Conservation (phyloP, 2,888 invertebrate genomes). For the Meta bourneti region DNA sequence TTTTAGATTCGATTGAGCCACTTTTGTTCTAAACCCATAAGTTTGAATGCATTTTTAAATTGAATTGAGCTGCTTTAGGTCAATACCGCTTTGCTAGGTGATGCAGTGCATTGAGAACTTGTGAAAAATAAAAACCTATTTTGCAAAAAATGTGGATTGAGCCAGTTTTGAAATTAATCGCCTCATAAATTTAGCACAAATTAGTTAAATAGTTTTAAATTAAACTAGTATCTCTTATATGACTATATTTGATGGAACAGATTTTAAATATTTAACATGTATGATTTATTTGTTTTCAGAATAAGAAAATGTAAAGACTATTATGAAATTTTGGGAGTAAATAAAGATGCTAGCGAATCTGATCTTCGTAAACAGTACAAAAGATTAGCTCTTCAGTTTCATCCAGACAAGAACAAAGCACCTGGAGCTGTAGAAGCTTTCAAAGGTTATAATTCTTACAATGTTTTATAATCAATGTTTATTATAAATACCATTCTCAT, state of each 20-base stretch:
- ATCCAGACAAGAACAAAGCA: slow-evolving; percentile 98
- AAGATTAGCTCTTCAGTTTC: slow-evolving; percentile 93
- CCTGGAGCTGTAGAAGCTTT: slow-evolving; percentile 98
- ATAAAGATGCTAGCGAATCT: slow-evolving; percentile 92
- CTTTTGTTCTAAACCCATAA: no score
- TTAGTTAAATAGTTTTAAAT: no score
- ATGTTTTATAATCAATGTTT: background rate
- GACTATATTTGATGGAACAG: background rate
- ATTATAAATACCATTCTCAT: background rate
- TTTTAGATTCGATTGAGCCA: no score
- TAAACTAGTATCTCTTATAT: background rate
- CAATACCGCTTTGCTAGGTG: no score
- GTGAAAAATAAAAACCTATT: no score
- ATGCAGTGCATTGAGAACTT: no score
- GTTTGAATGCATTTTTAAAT: no score
- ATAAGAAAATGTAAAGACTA: slow-evolving; percentile 94
- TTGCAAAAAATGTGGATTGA: no score
- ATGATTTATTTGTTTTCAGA: slow-evolving; percentile 80
- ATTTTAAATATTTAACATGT: slow-evolving; percentile 27
- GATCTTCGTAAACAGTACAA: slow-evolving; percentile 96
- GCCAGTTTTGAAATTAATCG: no score
- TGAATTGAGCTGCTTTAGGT: no score
- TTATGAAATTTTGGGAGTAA: slow-evolving; percentile 94
- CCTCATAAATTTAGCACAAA: no score
- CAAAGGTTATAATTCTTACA: slow-evolving; percentile 85